Conservation (phyloP, 1,140 invertebrate genomes). For the Formica selysi region DNA sequence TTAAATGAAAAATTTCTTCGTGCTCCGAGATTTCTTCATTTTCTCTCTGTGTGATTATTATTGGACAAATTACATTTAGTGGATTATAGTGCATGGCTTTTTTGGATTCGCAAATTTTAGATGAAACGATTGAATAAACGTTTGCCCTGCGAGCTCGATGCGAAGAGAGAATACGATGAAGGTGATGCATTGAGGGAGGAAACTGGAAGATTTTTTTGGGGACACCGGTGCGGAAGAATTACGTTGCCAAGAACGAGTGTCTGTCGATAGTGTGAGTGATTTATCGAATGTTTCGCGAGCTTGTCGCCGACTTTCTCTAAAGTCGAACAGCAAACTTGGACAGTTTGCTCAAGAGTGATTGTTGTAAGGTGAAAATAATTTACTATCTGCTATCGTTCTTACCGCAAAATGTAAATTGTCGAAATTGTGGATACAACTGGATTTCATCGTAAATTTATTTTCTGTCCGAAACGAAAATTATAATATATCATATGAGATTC, state of each 20-base stretch:
- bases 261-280: slow-evolving; percentile 37
- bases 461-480: background rate
- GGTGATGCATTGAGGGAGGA: background rate
- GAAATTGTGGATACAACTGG: background rate
- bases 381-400: background rate
- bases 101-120: background rate
- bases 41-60: background rate
- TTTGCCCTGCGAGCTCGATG: background rate
- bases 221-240: slow-evolving; percentile 5
- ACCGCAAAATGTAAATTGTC: background rate
- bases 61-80: background rate
- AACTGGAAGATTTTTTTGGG: slow-evolving; percentile 3
- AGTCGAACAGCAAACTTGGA: slow-evolving; percentile 16
- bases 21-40: background rate
- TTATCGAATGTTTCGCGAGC: slow-evolving; percentile 39
- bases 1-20: background rate
- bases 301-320: slow-evolving; percentile 54
- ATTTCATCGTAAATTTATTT: background rate
- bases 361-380: slow-evolving; percentile 17
- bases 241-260: slow-evolving; percentile 23
- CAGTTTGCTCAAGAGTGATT: background rate
- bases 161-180: background rate
- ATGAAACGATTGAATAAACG: background rate
- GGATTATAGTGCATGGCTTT: background rate
- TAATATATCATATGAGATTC: too few relatives aligned